phyloP scores from a whole-genome alignment of 1,140 invertebrate species.

The Drosophila orosa region DNA sequence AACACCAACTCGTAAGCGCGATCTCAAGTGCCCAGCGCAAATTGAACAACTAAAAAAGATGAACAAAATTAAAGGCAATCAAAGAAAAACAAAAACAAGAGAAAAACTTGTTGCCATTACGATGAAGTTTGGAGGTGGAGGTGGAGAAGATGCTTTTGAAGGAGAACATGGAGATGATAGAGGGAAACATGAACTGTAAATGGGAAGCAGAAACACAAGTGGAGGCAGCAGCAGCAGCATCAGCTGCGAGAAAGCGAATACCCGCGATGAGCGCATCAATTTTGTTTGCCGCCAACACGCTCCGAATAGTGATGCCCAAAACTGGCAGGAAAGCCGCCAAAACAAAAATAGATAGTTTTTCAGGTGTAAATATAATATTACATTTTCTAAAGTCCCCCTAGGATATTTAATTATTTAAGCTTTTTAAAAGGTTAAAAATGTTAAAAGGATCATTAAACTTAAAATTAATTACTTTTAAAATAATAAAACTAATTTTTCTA shows the following conservation, averaged over 20 bases:
- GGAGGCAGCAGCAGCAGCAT: constrained; percentile 9
- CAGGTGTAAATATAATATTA: too few species aligned
- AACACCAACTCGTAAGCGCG: constrained; percentile 37
- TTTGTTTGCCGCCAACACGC: constrained; percentile 43
- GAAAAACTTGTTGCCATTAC: constrained; percentile 58
- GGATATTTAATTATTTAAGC: neutral
- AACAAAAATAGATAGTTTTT: neutral
- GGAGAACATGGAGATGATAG: constrained; percentile 6
- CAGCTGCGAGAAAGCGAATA: constrained; percentile 31
- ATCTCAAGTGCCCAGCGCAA: constrained; percentile 30
- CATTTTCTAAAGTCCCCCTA: too few species aligned
- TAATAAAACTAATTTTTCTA: neutral
- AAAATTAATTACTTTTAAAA: neutral
- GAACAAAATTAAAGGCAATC: constrained; percentile 27
- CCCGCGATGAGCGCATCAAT: constrained; percentile 67
- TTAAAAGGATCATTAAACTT: too few species aligned
- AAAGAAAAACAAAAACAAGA: constrained; percentile 11
- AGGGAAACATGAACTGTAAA: constrained; percentile 37
- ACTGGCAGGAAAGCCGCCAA: neutral
- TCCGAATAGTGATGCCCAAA: neutral
- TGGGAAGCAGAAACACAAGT: constrained; percentile 31
- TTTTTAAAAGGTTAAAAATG: too few species aligned
- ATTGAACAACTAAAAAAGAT: constrained; percentile 44
- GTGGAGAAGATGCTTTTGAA: constrained; percentile 10
- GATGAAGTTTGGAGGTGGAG: constrained; percentile 20